Evolutionary conservation across 2,113 vertebrate species (phyloP).

Genomic region (Willisornis vidua): DNA sequence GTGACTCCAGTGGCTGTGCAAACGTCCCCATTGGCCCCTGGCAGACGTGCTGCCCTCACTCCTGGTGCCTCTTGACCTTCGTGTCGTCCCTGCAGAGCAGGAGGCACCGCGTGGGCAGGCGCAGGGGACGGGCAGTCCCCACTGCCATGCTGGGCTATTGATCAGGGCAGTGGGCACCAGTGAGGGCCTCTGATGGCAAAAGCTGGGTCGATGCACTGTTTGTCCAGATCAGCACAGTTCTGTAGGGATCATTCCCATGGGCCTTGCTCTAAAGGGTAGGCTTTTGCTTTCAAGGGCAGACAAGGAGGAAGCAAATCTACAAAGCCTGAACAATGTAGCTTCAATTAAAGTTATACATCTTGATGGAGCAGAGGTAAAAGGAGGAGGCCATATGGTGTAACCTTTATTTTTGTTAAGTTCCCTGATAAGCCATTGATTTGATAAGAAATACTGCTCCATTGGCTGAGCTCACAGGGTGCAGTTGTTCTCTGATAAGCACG

Average conservation of each 20-base stretch:
- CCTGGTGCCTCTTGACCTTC: not conserved
- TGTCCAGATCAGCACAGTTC: not conserved
- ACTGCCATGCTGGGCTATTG: rapidly evolving
- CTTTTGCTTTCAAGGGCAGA: slow-evolving; percentile 18
- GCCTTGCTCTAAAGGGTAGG: not conserved
- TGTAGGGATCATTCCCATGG: not conserved
- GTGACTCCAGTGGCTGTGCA: not conserved
- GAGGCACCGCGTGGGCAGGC: not conserved
- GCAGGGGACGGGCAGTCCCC: rapidly evolving
- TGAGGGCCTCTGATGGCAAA: not conserved
- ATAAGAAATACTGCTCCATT: slow-evolving; percentile 85
- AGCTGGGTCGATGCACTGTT: not conserved
- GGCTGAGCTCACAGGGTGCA: slow-evolving; percentile 83
- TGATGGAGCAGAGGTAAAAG: slow-evolving; percentile 44
- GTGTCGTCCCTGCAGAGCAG: rapidly evolving
- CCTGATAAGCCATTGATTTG: slow-evolving; percentile 77
- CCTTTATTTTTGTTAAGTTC: slow-evolving; percentile 61
- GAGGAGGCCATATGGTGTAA: slow-evolving; percentile 49
- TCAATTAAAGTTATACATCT: slow-evolving; percentile 29
- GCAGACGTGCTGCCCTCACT: rapidly evolving
- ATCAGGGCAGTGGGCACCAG: not conserved
- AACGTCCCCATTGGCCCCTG: not conserved
- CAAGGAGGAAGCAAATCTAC: slow-evolving; percentile 36
- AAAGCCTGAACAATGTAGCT: not conserved
- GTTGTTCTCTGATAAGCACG: slow-evolving; percentile 80